phyloP scores from a whole-genome alignment of 2,888 invertebrate species.

The Pollenia amentaria region DNA sequence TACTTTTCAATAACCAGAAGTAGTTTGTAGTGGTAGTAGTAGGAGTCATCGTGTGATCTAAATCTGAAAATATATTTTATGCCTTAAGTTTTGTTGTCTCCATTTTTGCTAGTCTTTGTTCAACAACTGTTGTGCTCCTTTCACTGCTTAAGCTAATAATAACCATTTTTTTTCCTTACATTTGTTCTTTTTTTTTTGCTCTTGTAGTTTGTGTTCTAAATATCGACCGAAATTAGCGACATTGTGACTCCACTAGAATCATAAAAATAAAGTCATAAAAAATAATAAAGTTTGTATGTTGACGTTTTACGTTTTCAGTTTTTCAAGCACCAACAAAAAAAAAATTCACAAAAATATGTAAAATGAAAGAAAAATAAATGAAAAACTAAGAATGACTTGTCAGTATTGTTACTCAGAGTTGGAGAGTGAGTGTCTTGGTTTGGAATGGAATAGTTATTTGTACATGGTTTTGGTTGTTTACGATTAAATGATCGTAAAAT shows the following conservation, averaged over 20 bases:
- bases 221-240: slow-evolving; percentile 77
- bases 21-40: not conserved
- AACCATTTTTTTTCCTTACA: slow-evolving; percentile 30
- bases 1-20: not conserved
- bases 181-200: not conserved
- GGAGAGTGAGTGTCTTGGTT: slow-evolving; percentile 3
- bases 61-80: slow-evolving; percentile 60
- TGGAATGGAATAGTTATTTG: slow-evolving; percentile 50
- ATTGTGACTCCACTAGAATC: slow-evolving; percentile 80
- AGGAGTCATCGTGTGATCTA: slow-evolving; percentile 4
- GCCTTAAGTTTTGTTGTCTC: slow-evolving; percentile 57
- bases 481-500: slow-evolving; percentile 72
- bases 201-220: slow-evolving; percentile 59
- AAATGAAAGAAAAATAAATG: slow-evolving; percentile 19
- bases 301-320: slow-evolving; percentile 62
- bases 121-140: slow-evolving; percentile 59
- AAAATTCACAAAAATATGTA: not conserved
- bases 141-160: slow-evolving; percentile 68
- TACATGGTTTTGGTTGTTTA: slow-evolving; percentile 60
- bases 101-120: slow-evolving; percentile 15
- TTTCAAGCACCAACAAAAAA: slow-evolving; percentile 24
- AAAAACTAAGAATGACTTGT: slow-evolving; percentile 53
- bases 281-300: slow-evolving; percentile 63
- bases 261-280: slow-evolving; percentile 78
- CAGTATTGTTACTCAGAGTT: not conserved